phyloP scores from a whole-genome alignment of 2,888 invertebrate genomes.

The Drosophila siamana region DNA sequence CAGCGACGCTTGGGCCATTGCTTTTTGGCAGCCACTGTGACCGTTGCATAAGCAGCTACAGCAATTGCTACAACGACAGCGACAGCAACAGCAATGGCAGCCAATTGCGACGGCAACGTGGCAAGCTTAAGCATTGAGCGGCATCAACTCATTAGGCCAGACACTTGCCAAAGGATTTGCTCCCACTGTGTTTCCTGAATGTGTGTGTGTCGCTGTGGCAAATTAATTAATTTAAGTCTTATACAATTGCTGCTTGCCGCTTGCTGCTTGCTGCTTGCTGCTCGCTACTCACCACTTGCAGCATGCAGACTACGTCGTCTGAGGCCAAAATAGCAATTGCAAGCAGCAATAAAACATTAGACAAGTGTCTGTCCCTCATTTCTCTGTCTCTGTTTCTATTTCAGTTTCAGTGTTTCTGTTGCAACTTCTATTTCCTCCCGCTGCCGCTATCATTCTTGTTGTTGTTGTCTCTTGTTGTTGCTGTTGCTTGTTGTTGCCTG shows the following conservation, averaged over 20 bases:
- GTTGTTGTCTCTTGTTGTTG: too few species aligned
- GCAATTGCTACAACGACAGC: too few species aligned
- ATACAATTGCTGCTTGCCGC: conserved; percentile 71
- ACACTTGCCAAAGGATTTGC: conserved; percentile 73
- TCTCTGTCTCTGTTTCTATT: conserved; percentile 13
- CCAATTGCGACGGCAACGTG: conserved; percentile 29
- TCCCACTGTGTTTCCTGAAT: conserved; percentile 24
- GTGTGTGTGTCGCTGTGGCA: conserved; percentile 55
- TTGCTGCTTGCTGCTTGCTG: conserved; percentile 16
- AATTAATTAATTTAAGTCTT: conserved; percentile 81
- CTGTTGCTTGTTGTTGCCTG: conserved; percentile 40
- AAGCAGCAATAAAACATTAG: conserved; percentile 78
- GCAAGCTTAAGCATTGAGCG: conserved; percentile 35
- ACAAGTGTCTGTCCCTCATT: conserved; percentile 64
- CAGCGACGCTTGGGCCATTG: conserved; percentile 44
- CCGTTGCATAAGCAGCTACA: conserved; percentile 52
- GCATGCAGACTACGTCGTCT: conserved; percentile 33
- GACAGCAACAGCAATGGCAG: conserved; percentile 23
- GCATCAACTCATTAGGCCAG: conserved; percentile 73
- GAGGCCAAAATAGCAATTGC: conserved; percentile 44
- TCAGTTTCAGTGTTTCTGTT: conserved; percentile 38
- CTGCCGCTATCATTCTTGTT: conserved; percentile 5
- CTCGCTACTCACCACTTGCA: conserved; percentile 39
- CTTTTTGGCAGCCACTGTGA: conserved; percentile 59
- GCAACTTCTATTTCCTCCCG: conserved; percentile 14